Evolutionary conservation across 2,888 invertebrate genomes (phyloP), one percentile per base, ranked within the genome.

Genomic region (Meteorus cinctellus): DNA sequence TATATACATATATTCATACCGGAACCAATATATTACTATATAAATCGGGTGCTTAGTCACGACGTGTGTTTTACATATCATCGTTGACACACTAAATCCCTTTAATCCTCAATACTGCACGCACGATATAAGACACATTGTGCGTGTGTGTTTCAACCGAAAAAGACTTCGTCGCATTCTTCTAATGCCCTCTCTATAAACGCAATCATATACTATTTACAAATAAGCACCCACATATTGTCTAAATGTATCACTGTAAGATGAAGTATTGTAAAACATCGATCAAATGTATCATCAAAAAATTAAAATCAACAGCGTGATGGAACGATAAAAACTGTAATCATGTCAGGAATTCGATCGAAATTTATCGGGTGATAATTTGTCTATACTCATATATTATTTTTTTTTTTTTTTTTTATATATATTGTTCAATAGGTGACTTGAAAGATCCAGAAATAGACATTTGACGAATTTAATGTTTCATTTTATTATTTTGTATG

Each of bases 21-120:
- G 86, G 84, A 86, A 84, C 84, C 83, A 75, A 86, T 85, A 82
- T 84, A 84, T 86, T 84, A 87, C 83, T 78, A 76, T 75, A 55
- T 19, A 55, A 55, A 55, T 55, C 55, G 2, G 55, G 76, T 79
- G 78, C 73, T 75, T 77, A 62, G 71, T 79, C 80, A 83, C 76
- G 69, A 65, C 73, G 62, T 82, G 80, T 84, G 82, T 84, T 86
- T 83, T 82, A 85, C 82, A 80, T 83, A 82, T 82, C 82, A 82
- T 80, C 81, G 84, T 80, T 78, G 80, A 77, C 81, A 51, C 73
- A 77, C 81, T 82, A 86, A 86, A 85, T 84, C 82, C 81, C 81
- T 77, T 78, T 81, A 85, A 84, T 83, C 82, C 82, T 83, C 76
- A 79, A 79, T 68, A 78, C 76, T 79, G 78, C 78, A 79, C 79